Base-by-base conservation (phyloP, 1,140 invertebrate genomes). In the Solenopsis invicta region DNA sequence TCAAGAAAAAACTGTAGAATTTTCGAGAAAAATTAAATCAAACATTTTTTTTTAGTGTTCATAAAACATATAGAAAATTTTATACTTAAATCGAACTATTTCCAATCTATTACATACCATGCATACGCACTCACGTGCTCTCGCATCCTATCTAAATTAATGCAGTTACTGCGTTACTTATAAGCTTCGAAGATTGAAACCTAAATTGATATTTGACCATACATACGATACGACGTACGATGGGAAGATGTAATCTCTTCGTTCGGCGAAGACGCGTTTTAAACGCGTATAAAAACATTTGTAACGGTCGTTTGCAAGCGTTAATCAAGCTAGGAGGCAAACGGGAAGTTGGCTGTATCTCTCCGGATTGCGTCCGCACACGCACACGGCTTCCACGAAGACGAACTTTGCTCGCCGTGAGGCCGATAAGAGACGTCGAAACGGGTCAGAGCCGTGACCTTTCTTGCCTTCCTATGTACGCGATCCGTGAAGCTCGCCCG, bases 361-460 rank as follows among this genome's bases (percentile, higher is more conserved):
- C 85, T 13, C 18, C 16, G 21, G 69, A 59, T 85, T 56, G 41
- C 61, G 75, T 29, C 64, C 48, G 61, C 52, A n/a, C 61, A 45
- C 34, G 54, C 62, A 76, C 69, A 85, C 69, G 84, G 13, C 54
- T 84, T 77, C 77, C 62, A 75, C 81, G 80, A 82, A 81, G 86
- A 90, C 91, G 93, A 93, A 94, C 93, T 94, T 94, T 94, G 93
- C 88, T 91, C 93, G 86, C 88, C 89, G 78, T 88, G 90, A 91
- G 85, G 87, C 92, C 91, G 94, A 94, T 94, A 94, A 94, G 84
- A 94, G 81, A 89, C 91, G 89, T 88, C 88, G 90, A 94, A 94
- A 93, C 93, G 92, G 94, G 94, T 95, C 94, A 93, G 91, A 95
- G 94, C 94, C 94, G 88, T 94, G 94, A 95, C 94, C 94, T 94